Base-by-base conservation (phyloP, 2,113 vertebrate genomes). In the Ariopsis seemanni region DNA sequence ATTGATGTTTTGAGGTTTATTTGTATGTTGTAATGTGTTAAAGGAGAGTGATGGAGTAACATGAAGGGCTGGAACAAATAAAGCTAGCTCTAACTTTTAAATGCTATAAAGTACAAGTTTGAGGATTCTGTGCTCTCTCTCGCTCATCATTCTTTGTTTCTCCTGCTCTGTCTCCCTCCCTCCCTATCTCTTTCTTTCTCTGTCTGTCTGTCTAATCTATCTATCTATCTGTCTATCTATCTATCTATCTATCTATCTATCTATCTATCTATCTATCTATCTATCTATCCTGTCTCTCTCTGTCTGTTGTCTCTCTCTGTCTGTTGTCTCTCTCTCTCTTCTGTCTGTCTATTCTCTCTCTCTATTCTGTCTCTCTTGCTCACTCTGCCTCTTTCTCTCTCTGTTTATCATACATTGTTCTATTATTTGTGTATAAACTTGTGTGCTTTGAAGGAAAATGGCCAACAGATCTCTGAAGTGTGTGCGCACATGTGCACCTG, bases 211-310 rank as follows among this genome's bases (percentile, higher is more conserved):
- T 42, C 34, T 25, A 20, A 5, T 53, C 52, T 55, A 1, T 48
- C 42, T 88, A 79, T 87, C 84, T 55, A 57, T 81, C 79, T 58
- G 79, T 80, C 82, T 86, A 81, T 4, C 75, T 86, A 60, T 83
- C 75, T 18, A 82, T 74, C 60, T 86, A 2, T 62, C 81, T 80
- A 0, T 50, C 22, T 83, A 50, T 69, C 30, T 82, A 0, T 52
- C 27, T 25, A 0, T 53, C 11, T 67, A 9, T 55, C 27, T 63
- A 0, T 63, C 72, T 34, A 60, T 67, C 53, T 4, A 15, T 65
- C 27, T 18, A 3, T 63, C 62, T 27, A 0, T 48, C 30, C 12
- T 57, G 42, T 30, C 7, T 62, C 65, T 60, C 2, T 72, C 22
- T 18, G 4, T 55, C 50, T 74, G 0, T 82, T n/a, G n/a, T n/a